Percentiles rank a stretch among this genome's conserved stretches.
phyloP scores from a whole-genome alignment of 2,888 invertebrate species.

The Hedychridium roseum region DNA sequence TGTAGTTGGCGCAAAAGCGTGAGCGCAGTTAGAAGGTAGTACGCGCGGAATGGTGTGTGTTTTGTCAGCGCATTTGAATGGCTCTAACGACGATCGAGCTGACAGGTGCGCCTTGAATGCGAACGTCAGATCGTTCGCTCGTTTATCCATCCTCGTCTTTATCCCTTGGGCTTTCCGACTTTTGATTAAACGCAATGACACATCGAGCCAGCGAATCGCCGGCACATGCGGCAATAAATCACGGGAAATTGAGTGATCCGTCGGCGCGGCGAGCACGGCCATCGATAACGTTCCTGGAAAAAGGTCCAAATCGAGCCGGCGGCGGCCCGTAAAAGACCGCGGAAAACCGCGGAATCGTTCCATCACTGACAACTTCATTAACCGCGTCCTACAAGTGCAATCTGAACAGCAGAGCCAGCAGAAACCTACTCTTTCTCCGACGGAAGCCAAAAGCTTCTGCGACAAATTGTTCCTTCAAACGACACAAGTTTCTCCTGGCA shows the following conservation, averaged over 20 bases:
- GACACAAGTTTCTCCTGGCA: too few species aligned
- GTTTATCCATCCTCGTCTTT: slow-evolving; percentile 3
- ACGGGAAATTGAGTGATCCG: slow-evolving; percentile 28
- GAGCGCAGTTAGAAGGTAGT: background rate
- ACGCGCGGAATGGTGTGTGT: background rate
- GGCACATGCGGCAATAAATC: slow-evolving; percentile 49
- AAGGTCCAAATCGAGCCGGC: background rate
- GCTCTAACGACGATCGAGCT: background rate
- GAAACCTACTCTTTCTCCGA: too few species aligned
- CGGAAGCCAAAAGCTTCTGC: too few species aligned
- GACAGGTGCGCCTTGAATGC: slow-evolving; percentile 7
- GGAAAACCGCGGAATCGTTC: background rate
- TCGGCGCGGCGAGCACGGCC: slow-evolving; percentile 15
- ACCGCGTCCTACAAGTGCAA: too few species aligned
- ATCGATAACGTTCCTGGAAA: background rate
- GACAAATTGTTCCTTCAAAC: too few species aligned
- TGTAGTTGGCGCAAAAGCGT: background rate
- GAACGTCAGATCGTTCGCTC: slow-evolving; percentile 6
- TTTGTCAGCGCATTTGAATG: slow-evolving; percentile 4
- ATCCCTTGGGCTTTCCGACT: background rate
- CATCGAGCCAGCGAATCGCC: slow-evolving; percentile 38
- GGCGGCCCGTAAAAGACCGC: background rate
- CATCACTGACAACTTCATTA: too few species aligned
- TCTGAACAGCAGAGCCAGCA: too few species aligned
- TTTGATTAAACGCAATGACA: slow-evolving; percentile 33